Base-by-base conservation (phyloP, 92 coral and sea anemone species). In the Scolanthus callimorphus region DNA sequence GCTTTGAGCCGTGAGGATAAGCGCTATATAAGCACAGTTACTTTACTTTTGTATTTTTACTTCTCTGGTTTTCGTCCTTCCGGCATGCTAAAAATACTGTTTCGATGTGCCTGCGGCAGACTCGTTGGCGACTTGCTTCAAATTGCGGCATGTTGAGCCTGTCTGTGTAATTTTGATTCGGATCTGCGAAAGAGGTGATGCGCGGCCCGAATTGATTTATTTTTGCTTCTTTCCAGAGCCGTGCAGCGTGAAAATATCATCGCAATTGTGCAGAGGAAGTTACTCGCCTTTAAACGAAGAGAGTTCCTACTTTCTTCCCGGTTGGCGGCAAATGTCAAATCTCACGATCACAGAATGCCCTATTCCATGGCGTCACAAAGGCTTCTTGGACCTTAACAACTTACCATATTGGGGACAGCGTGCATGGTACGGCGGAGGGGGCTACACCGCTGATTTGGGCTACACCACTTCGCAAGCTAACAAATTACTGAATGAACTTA, bases 391-490 rank as follows among this genome's bases (percentile, higher is more conserved):
- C 17, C 65, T 77, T 28, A 69, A 55, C 28, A 74, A 71, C 8
- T 21, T 77, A 11, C 77, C 84, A 9, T 69, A 44, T 60, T 72
- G 79, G 79, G 79, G 79, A 0, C 71, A 61, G 15, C 48, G 15
- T 11, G 49, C 25, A 24, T n/a, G 51, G 49, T 77, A 77, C 57
- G 71, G 77, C 12, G 84, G 77, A 1, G 84, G 84, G 0, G 84
- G 84, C 4, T 77, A 69, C 37, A 66, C 74, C 11, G 77, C 84
- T 11, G 65, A 77, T 41, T 69, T 77, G 20, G 84, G 84, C 3
- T 77, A 77, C 38, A 69, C 52, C 41, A 70, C 37, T 25, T 70
- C 28, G 9, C 67, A 77, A 55, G 84, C 84, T 30, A 54, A 46
- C 21, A 57, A 55, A 4, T 53, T 69, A 8, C 43, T 54, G 20